Percentiles rank a stretch among this genome's conserved stretches.
Conservation (phyloP, 2,888 invertebrate genomes). For the Epinotia brunnichana region DNA sequence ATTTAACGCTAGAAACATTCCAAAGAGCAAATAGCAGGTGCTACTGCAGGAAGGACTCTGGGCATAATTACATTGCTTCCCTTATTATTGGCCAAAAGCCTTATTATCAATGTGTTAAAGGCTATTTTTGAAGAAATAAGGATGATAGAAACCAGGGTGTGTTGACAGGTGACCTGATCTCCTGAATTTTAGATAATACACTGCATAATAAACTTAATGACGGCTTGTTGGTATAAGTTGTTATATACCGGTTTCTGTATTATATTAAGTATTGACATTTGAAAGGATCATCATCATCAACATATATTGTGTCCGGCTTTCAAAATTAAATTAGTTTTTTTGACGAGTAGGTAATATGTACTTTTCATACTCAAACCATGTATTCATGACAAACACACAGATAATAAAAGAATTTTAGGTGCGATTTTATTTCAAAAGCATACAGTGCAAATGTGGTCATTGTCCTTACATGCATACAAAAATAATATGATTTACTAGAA, state of each 20-base stretch:
- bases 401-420: too few species aligned
- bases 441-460: too few species aligned
- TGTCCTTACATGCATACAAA: too few species aligned
- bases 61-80: conserved; percentile 10
- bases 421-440: too few species aligned
- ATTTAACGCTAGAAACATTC: conserved; percentile 2
- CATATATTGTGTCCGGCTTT: conserved; percentile 11
- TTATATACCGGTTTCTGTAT: conserved; percentile 22
- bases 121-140: neutral
- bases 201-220: neutral
- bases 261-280: conserved; percentile 8
- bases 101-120: neutral
- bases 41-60: neutral
- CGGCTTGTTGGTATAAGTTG: neutral
- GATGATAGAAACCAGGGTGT: neutral
- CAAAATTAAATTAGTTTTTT: conserved; percentile 27
- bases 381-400: too few species aligned
- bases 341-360: too few species aligned
- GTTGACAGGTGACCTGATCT: conserved; percentile 14
- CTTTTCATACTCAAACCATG: too few species aligned
- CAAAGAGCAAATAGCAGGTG: conserved; percentile 5
- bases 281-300: conserved; percentile 20
- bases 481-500: too few species aligned
- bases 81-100: neutral
- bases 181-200: conserved; percentile 11